These are phyloP conservation scores for Mycteria americana DNA, from an alignment of 2,797 vertebrate species.

Conservation along the genomic window DNA sequence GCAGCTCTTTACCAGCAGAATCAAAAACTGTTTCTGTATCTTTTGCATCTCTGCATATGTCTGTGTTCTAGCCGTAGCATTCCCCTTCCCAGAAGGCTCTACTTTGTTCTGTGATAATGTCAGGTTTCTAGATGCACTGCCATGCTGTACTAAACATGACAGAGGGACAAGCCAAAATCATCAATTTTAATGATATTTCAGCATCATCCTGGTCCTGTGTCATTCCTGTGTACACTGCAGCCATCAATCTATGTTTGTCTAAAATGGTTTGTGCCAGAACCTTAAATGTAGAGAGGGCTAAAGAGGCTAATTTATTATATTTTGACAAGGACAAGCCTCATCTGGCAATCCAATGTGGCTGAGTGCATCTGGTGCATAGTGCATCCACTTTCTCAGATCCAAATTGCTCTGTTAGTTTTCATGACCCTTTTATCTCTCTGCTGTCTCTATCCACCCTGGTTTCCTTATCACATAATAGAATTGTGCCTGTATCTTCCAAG, in stretches of 20 bases:
- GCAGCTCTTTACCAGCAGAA: not conserved
- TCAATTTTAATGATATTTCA: constrained; percentile 52
- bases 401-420: constrained; percentile 13
- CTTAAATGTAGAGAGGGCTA: not conserved
- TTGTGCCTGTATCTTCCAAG: not conserved
- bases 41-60: not conserved
- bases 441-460: not conserved
- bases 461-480: constrained; percentile 39
- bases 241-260: constrained; percentile 31
- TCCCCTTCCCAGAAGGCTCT: not conserved
- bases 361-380: constrained; percentile 8
- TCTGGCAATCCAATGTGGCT: not conserved
- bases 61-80: not conserved
- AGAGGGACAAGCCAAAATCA: not conserved
- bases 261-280: not conserved
- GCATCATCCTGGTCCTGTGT: constrained; percentile 10
- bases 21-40: not conserved
- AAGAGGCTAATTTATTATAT: constrained; percentile 18
- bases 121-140: not conserved
- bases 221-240: not conserved
- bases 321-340: constrained; percentile 46
- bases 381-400: constrained; percentile 5
- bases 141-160: constrained; percentile 5
- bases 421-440: not conserved
- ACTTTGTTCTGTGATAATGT: not conserved